phyloP scores from a whole-genome alignment of 2,113 vertebrate species.

The Coreoperca whiteheadi region DNA sequence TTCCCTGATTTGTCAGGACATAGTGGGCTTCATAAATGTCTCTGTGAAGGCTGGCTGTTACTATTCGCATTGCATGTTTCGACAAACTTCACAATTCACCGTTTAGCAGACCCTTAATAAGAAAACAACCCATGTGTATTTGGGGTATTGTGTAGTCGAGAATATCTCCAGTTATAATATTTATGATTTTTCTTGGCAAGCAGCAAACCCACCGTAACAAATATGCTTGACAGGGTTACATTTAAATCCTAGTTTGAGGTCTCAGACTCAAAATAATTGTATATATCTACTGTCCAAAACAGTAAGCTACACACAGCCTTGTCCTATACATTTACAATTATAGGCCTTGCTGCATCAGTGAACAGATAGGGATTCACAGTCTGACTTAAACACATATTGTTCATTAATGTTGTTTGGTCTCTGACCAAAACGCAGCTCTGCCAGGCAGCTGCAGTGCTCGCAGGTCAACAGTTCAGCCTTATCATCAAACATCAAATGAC shows the following conservation, averaged over 20 bases:
- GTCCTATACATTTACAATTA: too few species aligned
- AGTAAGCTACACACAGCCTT: background rate
- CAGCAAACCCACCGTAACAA: slow-evolving; percentile 19
- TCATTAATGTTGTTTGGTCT: slow-evolving; percentile 6
- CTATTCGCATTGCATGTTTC: background rate
- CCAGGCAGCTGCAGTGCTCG: background rate
- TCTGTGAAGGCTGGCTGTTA: background rate
- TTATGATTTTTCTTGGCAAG: slow-evolving; percentile 4
- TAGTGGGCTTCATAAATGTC: background rate
- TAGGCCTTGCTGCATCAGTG: background rate
- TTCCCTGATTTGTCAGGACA: background rate
- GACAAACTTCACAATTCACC: background rate
- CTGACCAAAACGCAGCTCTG: slow-evolving; percentile 12
- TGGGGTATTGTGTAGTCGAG: background rate
- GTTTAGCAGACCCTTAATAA: background rate
- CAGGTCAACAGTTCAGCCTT: slow-evolving; percentile 57
- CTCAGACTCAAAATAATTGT: background rate
- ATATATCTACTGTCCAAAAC: background rate
- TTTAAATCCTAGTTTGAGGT: background rate
- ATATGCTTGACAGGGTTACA: background rate
- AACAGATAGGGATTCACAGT: background rate
- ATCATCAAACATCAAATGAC: slow-evolving; percentile 57
- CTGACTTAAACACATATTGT: slow-evolving; percentile 4
- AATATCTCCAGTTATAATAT: slow-evolving; percentile 1
- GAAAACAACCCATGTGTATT: background rate